phyloP scores from a whole-genome alignment of 2,113 vertebrate species.

The Peromyscus polionotus region DNA sequence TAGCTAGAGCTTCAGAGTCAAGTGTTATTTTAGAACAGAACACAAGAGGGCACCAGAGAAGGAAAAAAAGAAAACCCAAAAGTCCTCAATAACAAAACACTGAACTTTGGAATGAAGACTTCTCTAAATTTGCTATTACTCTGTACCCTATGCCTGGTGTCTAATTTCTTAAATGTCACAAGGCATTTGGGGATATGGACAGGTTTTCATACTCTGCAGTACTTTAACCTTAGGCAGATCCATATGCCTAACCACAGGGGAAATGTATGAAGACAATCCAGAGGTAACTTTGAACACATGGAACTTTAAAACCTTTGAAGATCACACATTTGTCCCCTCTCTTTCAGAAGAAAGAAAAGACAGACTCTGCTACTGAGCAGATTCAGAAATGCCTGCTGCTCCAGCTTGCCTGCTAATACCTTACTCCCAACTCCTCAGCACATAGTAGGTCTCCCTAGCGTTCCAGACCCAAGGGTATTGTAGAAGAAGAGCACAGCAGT shows the following conservation, averaged over 20 bases:
- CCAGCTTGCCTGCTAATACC: background rate
- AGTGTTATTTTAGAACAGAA: conserved; percentile 62
- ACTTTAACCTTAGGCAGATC: background rate
- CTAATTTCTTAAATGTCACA: background rate
- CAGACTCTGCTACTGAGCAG: too few species aligned
- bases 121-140: background rate
- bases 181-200: background rate
- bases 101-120: background rate
- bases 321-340: too few species aligned
- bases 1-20: background rate
- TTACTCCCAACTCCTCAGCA: background rate
- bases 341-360: background rate
- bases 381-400: background rate
- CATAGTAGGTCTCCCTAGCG: background rate
- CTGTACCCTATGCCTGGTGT: background rate
- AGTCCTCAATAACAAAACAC: background rate
- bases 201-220: background rate
- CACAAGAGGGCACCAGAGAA: conserved; percentile 77
- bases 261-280: background rate
- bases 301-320: background rate
- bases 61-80: background rate
- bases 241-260: rapidly evolving
- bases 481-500: background rate
- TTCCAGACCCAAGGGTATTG: background rate
- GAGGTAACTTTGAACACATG: background rate